Base-by-base conservation (phyloP, 1,140 invertebrate genomes). In the Drosophila triauraria region DNA sequence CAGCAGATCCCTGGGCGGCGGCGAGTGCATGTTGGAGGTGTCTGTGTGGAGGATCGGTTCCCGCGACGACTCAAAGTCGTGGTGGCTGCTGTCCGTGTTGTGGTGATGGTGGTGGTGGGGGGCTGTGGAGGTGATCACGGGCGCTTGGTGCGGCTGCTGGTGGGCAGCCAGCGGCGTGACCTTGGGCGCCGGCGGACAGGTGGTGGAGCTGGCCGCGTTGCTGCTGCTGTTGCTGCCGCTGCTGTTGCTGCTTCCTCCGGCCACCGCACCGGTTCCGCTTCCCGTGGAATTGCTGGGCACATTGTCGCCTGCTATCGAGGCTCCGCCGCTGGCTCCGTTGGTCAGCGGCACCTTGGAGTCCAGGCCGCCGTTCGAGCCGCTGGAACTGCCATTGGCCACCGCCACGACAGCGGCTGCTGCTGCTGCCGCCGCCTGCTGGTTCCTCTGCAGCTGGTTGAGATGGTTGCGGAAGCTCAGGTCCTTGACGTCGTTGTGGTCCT, bases 401-500 rank as follows among this genome's bases (percentile, higher is more conserved):
- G 65, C 75, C 4, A 51, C 64, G 4, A 51, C 78, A n/a, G 68
- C 82, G 25, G 74, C 82, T 23, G 75, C 82, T 8, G 75, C 76
- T 15, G 82, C 86, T n/a, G 79, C 82, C 1, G 68, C 82, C 15
- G 61, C 70, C 42, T 79, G 76, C 30, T 87, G 85, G 17, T 30
- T 90, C 0, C 87, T 68, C 20, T 92, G 91, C 65, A 91, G 54
- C 72, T 93, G 92, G 57, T 91, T 92, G 47, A 91, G 68, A 76
- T 91, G 88, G 61, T 91, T 92, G 40, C 92, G 91, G 38, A 93
- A 93, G 61, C 92, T 93, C 48, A 93, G 62, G 69, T 93, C 92
- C 61, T 93, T 93, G 17, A 93, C 85, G 62, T 93, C 92, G 48
- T 98, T 98, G 93, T 98, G 98, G 57, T 94, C 95, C 75, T 94